A percentile compares a stretch with the other conserved stretches of the same genome.
Evolutionary conservation across 1,140 invertebrate genomes (phyloP).

Genomic region (Samia ricini): DNA sequence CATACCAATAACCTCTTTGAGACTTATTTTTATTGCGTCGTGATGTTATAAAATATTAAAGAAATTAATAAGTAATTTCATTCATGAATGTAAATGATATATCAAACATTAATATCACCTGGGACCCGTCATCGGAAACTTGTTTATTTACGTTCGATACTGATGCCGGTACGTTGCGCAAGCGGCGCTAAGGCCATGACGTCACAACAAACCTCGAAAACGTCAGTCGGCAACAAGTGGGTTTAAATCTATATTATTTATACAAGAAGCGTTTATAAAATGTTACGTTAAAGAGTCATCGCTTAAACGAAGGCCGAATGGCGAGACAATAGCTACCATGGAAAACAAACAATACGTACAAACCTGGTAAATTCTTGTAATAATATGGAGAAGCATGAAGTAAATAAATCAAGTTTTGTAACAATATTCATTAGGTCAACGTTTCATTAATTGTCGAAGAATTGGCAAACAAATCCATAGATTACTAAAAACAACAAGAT

Average conservation of each 20-base stretch:
- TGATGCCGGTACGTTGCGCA: conserved; percentile 33
- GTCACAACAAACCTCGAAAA: conserved; percentile 41
- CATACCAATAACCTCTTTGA: too few relatives aligned
- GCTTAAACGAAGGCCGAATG: background rate
- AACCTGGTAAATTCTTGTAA: too few relatives aligned
- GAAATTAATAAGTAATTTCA: background rate
- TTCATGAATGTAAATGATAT: background rate
- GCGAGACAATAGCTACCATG: background rate
- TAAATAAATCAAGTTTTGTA: background rate
- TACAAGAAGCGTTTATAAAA: background rate
- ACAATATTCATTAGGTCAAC: background rate
- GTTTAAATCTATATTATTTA: conserved; percentile 1
- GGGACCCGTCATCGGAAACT: conserved; percentile 11
- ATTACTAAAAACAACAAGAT: too few relatives aligned
- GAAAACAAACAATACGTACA: too few relatives aligned
- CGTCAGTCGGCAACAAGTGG: conserved; percentile 19
- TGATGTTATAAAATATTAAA: too few relatives aligned
- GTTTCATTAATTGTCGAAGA: background rate
- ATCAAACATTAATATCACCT: background rate
- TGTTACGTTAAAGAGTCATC: background rate
- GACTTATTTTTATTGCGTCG: too few relatives aligned
- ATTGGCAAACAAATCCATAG: background rate
- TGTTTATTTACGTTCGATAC: conserved; percentile 50
- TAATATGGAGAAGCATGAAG: too few relatives aligned
- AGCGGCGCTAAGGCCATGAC: conserved; percentile 43